A percentile compares a stretch with the other conserved stretches of the same genome.
phyloP scores from a whole-genome alignment of 2,113 vertebrate species.

The Sylvilagus bachmani region DNA sequence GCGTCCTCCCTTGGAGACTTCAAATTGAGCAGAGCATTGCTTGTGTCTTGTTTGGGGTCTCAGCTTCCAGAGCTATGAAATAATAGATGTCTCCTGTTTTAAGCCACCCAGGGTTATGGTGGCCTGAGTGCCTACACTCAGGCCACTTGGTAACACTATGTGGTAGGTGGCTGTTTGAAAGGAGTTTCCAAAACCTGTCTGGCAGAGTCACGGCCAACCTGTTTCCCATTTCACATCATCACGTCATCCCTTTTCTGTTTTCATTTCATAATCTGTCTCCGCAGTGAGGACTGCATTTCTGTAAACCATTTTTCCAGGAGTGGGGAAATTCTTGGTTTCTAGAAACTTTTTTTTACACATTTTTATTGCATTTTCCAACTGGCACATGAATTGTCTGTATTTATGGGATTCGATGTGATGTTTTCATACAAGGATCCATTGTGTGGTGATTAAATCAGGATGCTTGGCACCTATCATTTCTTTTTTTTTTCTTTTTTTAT shows the following conservation, averaged over 20 bases:
- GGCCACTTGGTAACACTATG: neutral
- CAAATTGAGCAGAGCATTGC: neutral
- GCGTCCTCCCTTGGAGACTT: neutral
- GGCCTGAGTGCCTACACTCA: neutral
- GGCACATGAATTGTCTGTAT: too few relatives aligned
- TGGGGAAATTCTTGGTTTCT: conserved; percentile 56
- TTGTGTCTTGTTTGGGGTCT: neutral
- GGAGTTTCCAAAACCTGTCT: neutral
- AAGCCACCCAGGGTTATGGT: neutral
- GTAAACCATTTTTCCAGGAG: conserved; percentile 46
- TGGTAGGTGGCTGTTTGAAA: neutral
- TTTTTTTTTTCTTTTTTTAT: too few relatives aligned
- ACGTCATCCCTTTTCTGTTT: neutral
- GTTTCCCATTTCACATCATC: conserved; percentile 41
- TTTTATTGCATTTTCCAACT: too few relatives aligned
- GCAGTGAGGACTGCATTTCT: neutral
- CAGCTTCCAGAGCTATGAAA: neutral
- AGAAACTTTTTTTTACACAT: neutral
- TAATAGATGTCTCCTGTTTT: neutral
- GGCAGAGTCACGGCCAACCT: neutral
- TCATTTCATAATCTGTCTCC: conserved; percentile 1
- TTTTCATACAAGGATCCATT: too few relatives aligned
- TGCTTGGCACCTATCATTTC: too few relatives aligned
- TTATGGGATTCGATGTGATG: too few relatives aligned
- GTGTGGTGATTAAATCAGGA: too few relatives aligned